These are phyloP conservation scores for Calameuta filiformis DNA, from an alignment of 2,888 invertebrate species.

Conservation along the genomic window DNA sequence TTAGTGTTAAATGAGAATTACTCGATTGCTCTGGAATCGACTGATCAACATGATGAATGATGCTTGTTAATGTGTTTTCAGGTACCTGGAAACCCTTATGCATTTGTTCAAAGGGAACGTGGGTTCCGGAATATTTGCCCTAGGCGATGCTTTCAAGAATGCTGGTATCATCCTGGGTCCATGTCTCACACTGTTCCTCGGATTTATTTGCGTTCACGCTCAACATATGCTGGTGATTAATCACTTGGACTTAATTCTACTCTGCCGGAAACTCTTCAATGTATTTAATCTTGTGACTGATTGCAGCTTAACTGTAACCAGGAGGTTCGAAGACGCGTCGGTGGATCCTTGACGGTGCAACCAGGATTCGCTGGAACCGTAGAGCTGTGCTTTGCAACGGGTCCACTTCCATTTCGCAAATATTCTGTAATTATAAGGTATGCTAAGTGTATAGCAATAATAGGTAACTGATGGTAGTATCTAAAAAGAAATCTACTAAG, in stretches of 20 bases:
- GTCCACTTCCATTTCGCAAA: conserved; percentile 74
- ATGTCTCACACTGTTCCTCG: conserved; percentile 81
- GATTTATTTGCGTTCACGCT: conserved; percentile 89
- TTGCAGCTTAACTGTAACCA: conserved; percentile 77
- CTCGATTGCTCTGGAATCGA: neutral
- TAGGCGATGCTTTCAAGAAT: conserved; percentile 94
- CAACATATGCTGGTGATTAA: conserved; percentile 87
- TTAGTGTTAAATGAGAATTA: conserved; percentile 13
- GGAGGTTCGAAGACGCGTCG: conserved; percentile 73
- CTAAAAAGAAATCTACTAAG: neutral
- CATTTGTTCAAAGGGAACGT: conserved; percentile 96
- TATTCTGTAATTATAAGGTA: conserved; percentile 75
- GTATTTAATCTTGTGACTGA: neutral
- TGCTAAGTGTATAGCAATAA: neutral
- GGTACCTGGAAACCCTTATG: conserved; percentile 88
- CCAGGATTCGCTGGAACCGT: conserved; percentile 87
- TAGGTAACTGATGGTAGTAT: neutral
- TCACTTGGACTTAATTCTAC: neutral
- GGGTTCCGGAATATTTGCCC: conserved; percentile 94
- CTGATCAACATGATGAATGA: neutral
- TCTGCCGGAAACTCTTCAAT: neutral
- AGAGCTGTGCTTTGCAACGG: conserved; percentile 81
- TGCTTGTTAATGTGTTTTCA: conserved; percentile 59
- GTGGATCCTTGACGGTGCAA: conserved; percentile 67
- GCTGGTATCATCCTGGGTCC: conserved; percentile 89